Evolutionary conservation across 1,140 invertebrate species (phyloP).

Genomic region (Rhyacophila brunnea): DNA sequence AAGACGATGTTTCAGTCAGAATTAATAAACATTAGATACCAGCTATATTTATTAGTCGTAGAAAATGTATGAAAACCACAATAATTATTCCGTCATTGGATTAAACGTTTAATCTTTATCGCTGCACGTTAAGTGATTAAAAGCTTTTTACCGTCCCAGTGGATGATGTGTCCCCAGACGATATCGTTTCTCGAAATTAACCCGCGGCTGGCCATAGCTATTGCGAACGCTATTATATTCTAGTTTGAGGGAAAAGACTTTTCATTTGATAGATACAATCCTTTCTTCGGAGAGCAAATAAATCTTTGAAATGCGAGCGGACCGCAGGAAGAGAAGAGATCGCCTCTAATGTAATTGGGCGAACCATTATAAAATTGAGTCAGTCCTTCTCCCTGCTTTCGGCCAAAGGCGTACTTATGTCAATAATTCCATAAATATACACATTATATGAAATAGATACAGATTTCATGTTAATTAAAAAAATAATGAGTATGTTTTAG

Average conservation of each 20-base stretch:
- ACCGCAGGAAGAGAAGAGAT: neutral
- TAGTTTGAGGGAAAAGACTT: conserved; percentile 25
- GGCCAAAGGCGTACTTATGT: neutral
- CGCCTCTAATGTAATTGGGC: conserved; percentile 32
- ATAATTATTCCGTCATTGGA: neutral
- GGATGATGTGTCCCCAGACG: neutral
- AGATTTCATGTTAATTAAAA: no score
- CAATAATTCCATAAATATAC: no score
- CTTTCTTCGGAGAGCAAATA: conserved; percentile 31
- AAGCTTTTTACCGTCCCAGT: neutral
- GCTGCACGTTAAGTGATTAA: conserved; percentile 30
- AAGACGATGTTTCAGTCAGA: no score
- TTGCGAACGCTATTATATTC: conserved; percentile 22
- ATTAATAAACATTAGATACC: no score
- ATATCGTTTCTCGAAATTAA: conserved; percentile 21
- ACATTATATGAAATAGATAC: no score
- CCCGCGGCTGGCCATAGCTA: conserved; percentile 5
- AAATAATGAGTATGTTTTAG: no score
- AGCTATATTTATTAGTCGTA: no score
- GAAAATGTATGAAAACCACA: no score
- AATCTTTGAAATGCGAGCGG: conserved; percentile 25
- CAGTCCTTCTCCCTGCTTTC: conserved; percentile 1
- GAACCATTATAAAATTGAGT: conserved; percentile 34
- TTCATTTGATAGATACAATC: conserved; percentile 33
- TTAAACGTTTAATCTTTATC: conserved; percentile 1